A percentile compares a stretch with the other conserved stretches of the same genome.
phyloP scores from a whole-genome alignment of 2,113 vertebrate species.

The Zapus hudsonius region DNA sequence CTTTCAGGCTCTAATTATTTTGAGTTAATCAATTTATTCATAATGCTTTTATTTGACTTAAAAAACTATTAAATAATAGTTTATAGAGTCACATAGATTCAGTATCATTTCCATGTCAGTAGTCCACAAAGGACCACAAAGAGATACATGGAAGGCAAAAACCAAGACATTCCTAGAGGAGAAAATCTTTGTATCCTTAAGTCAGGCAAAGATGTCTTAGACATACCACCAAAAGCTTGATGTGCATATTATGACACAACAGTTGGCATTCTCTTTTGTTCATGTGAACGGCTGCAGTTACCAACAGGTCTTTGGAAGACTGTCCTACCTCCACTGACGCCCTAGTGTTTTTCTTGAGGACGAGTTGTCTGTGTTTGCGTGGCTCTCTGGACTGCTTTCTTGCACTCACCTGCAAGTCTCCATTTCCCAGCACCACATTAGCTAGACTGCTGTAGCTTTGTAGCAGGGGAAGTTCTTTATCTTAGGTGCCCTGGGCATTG shows the following conservation, averaged over 20 bases:
- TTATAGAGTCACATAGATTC: neutral
- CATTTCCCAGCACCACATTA: neutral
- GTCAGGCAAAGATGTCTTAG: neutral
- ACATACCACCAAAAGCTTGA: too few species aligned
- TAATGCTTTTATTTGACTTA: neutral
- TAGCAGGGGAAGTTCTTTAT: neutral
- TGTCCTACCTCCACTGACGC: neutral
- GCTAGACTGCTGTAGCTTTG: constrained; percentile 16
- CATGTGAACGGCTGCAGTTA: neutral
- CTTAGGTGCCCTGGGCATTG: neutral
- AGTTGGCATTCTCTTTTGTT: neutral
- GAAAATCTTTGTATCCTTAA: neutral
- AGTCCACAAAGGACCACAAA: neutral
- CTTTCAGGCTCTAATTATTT: constrained; percentile 12
- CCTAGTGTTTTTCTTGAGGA: neutral
- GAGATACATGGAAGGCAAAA: neutral
- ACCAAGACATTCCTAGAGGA: too few species aligned
- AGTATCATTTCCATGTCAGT: neutral
- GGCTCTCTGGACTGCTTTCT: neutral
- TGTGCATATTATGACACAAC: neutral
- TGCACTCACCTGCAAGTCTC: neutral
- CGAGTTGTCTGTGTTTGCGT: neutral
- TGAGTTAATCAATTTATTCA: neutral
- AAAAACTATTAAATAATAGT: neutral
- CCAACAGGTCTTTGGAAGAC: neutral